A percentile compares a stretch with the other conserved stretches of the same genome.
Evolutionary conservation across 2,888 invertebrate genomes (phyloP).

Genomic region (Suillia variegata): DNA sequence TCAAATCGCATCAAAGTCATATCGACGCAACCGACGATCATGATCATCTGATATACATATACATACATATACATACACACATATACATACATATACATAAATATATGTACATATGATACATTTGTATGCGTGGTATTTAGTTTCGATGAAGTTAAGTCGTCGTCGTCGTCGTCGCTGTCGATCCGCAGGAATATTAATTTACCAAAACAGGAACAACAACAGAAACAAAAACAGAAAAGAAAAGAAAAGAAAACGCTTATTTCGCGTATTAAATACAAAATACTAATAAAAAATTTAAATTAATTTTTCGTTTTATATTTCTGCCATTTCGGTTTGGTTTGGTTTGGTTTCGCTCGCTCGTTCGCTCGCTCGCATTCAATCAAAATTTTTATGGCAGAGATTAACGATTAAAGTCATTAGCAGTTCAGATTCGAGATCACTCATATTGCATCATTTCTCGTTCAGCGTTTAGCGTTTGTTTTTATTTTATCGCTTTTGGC

Average conservation of each 20-base stretch:
- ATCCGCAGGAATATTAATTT: background rate
- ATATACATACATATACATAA: too few relatives aligned
- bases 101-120: too few relatives aligned
- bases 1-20: conserved; percentile 24
- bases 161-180: too few relatives aligned
- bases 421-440: conserved; percentile 51
- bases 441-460: conserved; percentile 29
- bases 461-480: conserved; percentile 27
- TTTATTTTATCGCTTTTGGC: conserved; percentile 50
- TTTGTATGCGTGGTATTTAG: too few relatives aligned
- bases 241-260: background rate
- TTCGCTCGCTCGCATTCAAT: conserved; percentile 39
- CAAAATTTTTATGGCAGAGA: conserved; percentile 55
- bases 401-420: conserved; percentile 57
- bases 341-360: background rate
- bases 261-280: too few relatives aligned
- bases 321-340: background rate
- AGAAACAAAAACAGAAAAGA: conserved; percentile 5
- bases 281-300: conserved; percentile 18
- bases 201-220: conserved; percentile 1
- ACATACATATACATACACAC: background rate
- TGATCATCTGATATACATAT: background rate
- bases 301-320: conserved; percentile 7
- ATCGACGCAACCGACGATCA: background rate
- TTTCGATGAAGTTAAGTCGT: too few relatives aligned